phyloP scores from a whole-genome alignment of 2,888 invertebrate species.

The Coronaproctus castanopsis region DNA sequence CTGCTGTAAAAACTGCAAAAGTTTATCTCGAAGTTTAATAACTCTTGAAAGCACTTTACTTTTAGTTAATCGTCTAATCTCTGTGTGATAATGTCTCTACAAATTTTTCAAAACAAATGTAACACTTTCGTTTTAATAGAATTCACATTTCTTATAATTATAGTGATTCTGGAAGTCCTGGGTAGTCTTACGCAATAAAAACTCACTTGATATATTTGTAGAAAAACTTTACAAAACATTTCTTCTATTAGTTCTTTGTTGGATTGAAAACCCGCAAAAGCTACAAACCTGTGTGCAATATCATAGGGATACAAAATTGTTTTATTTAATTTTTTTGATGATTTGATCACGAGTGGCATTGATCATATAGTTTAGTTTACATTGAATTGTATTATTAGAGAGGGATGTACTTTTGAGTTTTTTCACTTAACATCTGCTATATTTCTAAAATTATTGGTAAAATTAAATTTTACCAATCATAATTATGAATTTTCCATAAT shows the following conservation, averaged over 20 bases:
- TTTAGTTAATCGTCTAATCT: neutral
- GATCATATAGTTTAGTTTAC: constrained; percentile 17
- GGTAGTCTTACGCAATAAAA: constrained; percentile 11
- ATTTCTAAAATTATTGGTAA: constrained; percentile 19
- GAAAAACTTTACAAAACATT: constrained; percentile 22
- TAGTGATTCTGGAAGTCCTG: constrained; percentile 1
- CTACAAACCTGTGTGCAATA: constrained; percentile 17
- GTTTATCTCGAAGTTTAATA: constrained; percentile 3
- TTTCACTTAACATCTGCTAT: constrained; percentile 17
- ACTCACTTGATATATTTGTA: constrained; percentile 18
- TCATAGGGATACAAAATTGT: neutral
- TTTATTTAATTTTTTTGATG: constrained; percentile 13
- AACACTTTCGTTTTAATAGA: constrained; percentile 20
- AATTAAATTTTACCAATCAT: constrained; percentile 19
- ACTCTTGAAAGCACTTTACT: constrained; percentile 1
- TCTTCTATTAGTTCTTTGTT: constrained; percentile 17
- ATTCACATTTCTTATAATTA: constrained; percentile 20
- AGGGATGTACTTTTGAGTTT: constrained; percentile 16
- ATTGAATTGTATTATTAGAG: constrained; percentile 18
- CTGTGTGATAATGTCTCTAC: constrained; percentile 1
- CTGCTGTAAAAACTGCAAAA: neutral
- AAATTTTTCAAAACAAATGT: constrained; percentile 3
- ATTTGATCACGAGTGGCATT: constrained; percentile 13
- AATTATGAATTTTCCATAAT: constrained; percentile 18
- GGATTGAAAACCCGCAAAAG: constrained; percentile 21